Percentiles rank a stretch among this genome's conserved stretches.
phyloP scores from a whole-genome alignment of 2,797 vertebrate genomes.

The Esox lucius region DNA sequence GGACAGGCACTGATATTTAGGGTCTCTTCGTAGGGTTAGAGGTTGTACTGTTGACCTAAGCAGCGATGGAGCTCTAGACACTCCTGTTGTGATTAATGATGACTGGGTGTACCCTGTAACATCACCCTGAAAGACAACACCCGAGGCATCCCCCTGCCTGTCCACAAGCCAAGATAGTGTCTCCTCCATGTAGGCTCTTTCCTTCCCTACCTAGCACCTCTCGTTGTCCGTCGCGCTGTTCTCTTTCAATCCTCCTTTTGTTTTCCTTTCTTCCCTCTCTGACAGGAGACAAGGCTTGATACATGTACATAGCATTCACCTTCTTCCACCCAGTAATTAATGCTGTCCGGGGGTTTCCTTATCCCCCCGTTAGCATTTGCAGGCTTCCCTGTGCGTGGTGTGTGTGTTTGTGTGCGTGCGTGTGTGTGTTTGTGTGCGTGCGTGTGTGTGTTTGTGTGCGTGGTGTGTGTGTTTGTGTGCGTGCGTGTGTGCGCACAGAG shows the following conservation, averaged over 20 bases:
- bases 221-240: conserved; percentile 30
- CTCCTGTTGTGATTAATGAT: conserved; percentile 66
- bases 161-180: conserved; percentile 28
- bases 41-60: conserved; percentile 50
- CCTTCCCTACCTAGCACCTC: conserved; percentile 7
- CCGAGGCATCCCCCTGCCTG: conserved; percentile 23
- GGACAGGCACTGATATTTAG: conserved; percentile 55
- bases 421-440: neutral
- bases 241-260: conserved; percentile 44
- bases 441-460: neutral
- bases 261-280: conserved; percentile 46
- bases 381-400: conserved; percentile 27
- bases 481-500: conserved; percentile 2
- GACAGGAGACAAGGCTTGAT: conserved; percentile 62
- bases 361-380: conserved; percentile 49
- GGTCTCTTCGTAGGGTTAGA: conserved; percentile 55
- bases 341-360: conserved; percentile 61
- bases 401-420: conserved; percentile 38
- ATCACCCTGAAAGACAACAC: conserved; percentile 40
- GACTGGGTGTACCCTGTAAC: conserved; percentile 53
- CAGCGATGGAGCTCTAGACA: conserved; percentile 57
- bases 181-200: conserved; percentile 15
- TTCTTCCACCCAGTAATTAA: conserved; percentile 59
- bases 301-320: conserved; percentile 48
- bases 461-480: conserved; percentile 4